Evolutionary conservation across 1,140 invertebrate genomes (phyloP).

Genomic region (Drosophila littoralis): DNA sequence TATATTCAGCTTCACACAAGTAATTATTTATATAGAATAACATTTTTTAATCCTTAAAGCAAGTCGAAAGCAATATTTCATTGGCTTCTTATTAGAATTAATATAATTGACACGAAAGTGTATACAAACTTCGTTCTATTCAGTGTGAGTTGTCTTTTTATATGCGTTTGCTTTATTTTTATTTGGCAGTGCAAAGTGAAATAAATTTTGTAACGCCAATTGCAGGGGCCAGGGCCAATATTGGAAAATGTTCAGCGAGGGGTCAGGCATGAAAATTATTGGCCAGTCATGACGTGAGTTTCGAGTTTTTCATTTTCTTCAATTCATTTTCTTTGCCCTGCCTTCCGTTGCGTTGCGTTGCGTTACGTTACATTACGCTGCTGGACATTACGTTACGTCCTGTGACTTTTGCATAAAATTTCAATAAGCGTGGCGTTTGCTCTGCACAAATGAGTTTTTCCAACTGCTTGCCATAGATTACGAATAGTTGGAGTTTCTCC

Average conservation of each 20-base stretch:
- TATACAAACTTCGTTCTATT: slow-evolving; percentile 2
- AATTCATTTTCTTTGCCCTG: slow-evolving; percentile 15
- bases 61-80: no score
- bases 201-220: slow-evolving; percentile 77
- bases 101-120: neutral
- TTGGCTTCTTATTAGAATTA: no score
- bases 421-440: slow-evolving; percentile 44
- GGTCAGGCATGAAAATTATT: slow-evolving; percentile 66
- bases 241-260: slow-evolving; percentile 69
- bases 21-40: no score
- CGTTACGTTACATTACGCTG: slow-evolving; percentile 21
- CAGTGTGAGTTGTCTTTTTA: neutral
- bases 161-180: slow-evolving; percentile 56
- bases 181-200: slow-evolving; percentile 77
- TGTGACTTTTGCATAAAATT: slow-evolving; percentile 74
- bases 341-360: slow-evolving; percentile 2
- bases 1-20: no score
- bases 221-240: slow-evolving; percentile 68
- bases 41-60: no score
- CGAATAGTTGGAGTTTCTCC: slow-evolving; percentile 52
- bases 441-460: slow-evolving; percentile 61
- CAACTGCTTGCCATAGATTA: slow-evolving; percentile 52
- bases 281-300: slow-evolving; percentile 79
- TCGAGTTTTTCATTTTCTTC: slow-evolving; percentile 47
- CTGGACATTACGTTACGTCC: slow-evolving; percentile 39